These are phyloP conservation scores for Idaea biselata DNA, from an alignment of 2,888 invertebrate genomes.

Conservation along the genomic window DNA sequence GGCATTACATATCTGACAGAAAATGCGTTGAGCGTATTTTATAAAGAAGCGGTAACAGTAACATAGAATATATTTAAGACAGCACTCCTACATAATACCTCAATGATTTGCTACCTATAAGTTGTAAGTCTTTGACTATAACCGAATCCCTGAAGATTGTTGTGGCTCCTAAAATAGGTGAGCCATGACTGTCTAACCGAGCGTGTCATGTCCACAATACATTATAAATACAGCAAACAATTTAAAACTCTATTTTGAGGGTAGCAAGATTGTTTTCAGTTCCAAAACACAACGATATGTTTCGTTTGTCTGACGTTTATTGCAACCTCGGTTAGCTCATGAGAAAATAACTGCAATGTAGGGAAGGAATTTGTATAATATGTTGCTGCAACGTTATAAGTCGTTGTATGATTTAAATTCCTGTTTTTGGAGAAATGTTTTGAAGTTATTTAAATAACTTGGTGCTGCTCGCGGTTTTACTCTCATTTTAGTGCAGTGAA, in stretches of 20 bases:
- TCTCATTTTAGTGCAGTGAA: too few relatives aligned
- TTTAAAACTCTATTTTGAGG: background rate
- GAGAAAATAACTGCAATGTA: slow-evolving; percentile 29
- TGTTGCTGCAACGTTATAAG: slow-evolving; percentile 9
- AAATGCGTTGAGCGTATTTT: too few relatives aligned
- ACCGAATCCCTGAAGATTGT: background rate
- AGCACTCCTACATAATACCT: too few relatives aligned
- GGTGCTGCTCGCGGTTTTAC: too few relatives aligned
- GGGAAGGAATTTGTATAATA: slow-evolving; percentile 25
- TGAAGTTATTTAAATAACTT: background rate
- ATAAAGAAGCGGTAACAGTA: too few relatives aligned
- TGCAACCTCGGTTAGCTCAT: slow-evolving; percentile 38
- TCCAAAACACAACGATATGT: slow-evolving; percentile 6
- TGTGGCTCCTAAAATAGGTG: slow-evolving; percentile 55
- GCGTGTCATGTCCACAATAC: slow-evolving; percentile 40
- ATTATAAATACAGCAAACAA: slow-evolving; percentile 26
- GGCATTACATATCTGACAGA: too few relatives aligned
- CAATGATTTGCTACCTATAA: too few relatives aligned
- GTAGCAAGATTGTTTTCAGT: background rate
- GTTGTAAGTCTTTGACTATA: background rate
- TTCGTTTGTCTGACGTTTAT: slow-evolving; percentile 41
- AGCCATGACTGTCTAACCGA: slow-evolving; percentile 51
- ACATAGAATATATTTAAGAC: too few relatives aligned
- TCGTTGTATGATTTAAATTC: background rate
- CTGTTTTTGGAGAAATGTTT: background rate